Percentiles rank a stretch among this genome's conserved stretches.
Evolutionary conservation across 92 coral and sea anemone genomes (phyloP).

Genomic region (Paramuricea clavata): DNA sequence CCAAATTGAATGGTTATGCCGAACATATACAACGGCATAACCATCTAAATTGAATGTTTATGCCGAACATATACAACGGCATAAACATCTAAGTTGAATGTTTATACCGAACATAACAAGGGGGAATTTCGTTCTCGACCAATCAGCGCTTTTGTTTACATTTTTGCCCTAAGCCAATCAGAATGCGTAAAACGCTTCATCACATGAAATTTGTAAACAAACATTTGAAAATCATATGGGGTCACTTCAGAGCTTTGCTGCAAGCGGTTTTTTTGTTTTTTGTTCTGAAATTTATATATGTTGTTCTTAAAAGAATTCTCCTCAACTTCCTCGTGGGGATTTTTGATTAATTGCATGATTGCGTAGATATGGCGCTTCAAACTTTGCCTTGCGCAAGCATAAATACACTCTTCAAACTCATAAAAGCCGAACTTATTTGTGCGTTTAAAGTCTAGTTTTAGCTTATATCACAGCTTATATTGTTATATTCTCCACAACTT

Average conservation of each 20-base stretch:
- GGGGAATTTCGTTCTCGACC: background rate
- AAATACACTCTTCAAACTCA: background rate
- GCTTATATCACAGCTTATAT: no score
- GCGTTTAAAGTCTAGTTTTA: background rate
- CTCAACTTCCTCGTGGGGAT: background rate
- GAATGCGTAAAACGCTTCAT: background rate
- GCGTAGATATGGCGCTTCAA: background rate
- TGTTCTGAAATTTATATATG: background rate
- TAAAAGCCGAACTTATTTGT: background rate
- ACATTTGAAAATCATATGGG: no score
- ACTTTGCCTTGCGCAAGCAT: slow-evolving; percentile 4
- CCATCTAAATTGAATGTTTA: no score
- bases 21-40: no score
- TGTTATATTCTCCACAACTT: no score
- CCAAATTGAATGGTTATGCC: no score
- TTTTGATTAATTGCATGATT: background rate
- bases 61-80: no score
- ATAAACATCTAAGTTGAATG: no score
- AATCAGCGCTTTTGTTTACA: no score
- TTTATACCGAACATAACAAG: no score
- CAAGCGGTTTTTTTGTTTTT: background rate
- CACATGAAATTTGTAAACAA: background rate
- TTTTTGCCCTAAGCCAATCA: background rate
- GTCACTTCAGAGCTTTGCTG: background rate
- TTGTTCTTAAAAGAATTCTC: background rate